Evolutionary conservation across 2,888 invertebrate genomes (phyloP), one percentile per base, ranked within the genome.

Genomic region (Dolichomitus sp.): DNA sequence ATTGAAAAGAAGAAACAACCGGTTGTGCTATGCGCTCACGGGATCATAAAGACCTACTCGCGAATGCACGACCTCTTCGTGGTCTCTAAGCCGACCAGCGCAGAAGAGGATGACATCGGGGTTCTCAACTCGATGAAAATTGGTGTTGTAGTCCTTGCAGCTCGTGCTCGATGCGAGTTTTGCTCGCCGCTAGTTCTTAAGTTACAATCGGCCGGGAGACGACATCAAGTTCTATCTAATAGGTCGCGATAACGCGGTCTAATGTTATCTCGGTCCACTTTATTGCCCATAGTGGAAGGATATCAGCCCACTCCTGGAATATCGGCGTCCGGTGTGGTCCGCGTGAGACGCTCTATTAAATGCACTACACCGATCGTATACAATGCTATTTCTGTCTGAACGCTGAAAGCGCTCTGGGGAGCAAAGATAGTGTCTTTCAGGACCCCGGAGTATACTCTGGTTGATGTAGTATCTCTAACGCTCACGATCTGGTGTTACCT

Each of bases 1-100:
- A 90, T 88, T 87, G 90, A 90, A 90, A 91, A 89, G 91, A 90
- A 85, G 88, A 90, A 89, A 91, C 91, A 91, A 92, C 92, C 92
- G 92, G 92, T 92, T 92, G 90, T 90, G 91, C 90, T 91, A 90
- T 90, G 90, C 89, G 63, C 63, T 88, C 87, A 83, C 88, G 88
- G 87, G 89, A 91, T 92, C 92, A 92, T 92, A 92, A 91, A 91
- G 89, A 88, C 88, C 89, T 86, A 88, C 89, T 89, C 90, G 89
- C 88, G 88, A 89, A 90, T 87, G 89, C 90, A 89, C 89, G 92
- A 91, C 90, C 91, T 91, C 91, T 90, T 88, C 88, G 89, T 88
- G 45, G 54, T 77, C 57, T 76, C 72, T 59, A 42, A 17, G 57
- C 57, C 37, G 65, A 50, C 61, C 73, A 45, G 72, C 45, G 45